Conservation (phyloP, 2,797 vertebrate genomes). For the Molossus alvarezi region DNA sequence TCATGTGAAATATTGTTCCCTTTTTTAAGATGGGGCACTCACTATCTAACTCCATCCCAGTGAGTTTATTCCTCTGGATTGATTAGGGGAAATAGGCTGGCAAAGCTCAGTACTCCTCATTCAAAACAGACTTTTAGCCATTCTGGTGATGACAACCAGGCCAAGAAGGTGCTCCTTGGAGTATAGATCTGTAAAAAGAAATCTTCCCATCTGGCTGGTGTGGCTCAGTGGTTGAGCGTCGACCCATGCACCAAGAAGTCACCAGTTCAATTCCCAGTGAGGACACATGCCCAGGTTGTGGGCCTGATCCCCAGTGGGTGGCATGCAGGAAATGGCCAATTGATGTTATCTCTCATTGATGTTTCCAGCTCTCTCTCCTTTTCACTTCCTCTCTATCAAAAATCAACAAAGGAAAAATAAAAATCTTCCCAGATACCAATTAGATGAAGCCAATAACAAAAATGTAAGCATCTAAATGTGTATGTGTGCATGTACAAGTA, state of each 20-base stretch:
- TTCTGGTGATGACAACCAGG: not conserved
- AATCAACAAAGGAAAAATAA: not conserved
- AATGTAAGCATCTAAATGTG: not conserved
- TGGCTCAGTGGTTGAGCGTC: too few relatives aligned
- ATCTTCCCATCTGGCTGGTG: not conserved
- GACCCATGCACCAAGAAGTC: too few relatives aligned
- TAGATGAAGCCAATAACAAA: not conserved
- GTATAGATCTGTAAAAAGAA: constrained; percentile 21
- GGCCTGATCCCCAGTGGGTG: too few relatives aligned
- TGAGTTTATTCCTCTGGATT: constrained; percentile 2
- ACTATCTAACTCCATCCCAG: not conserved
- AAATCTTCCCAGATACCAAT: constrained; percentile 1
- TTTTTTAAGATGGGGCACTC: constrained; percentile 3
- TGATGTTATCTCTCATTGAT: too few relatives aligned
- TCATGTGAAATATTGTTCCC: constrained; percentile 18
- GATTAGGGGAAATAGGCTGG: not conserved
- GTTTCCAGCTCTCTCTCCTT: too few relatives aligned
- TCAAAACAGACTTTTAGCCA: constrained; percentile 22
- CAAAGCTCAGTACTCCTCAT: not conserved
- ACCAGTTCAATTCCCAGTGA: too few relatives aligned
- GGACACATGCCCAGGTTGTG: too few relatives aligned
- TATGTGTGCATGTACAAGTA: not conserved
- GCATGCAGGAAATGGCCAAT: too few relatives aligned
- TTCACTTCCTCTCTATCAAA: too few relatives aligned
- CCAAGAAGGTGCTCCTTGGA: not conserved